These are phyloP conservation scores for Amniataba percoides DNA, from an alignment of 2,797 vertebrate species.

Conservation along the genomic window DNA sequence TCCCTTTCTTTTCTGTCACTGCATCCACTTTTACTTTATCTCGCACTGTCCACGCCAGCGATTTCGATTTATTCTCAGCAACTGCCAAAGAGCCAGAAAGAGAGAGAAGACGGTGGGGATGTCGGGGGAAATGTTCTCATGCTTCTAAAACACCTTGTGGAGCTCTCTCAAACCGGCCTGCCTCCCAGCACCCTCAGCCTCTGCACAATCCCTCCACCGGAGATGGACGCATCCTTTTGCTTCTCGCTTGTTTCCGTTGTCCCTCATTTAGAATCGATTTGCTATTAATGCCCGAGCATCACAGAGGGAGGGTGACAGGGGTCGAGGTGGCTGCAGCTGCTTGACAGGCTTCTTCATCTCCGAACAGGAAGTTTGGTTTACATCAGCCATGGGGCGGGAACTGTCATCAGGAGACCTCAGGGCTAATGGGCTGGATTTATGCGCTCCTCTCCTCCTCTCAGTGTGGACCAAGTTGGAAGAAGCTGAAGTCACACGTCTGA, in stretches of 20 bases:
- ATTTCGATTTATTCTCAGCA: slow-evolving; percentile 24
- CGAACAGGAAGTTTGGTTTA: slow-evolving; percentile 84
- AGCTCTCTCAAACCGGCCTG: slow-evolving; percentile 19
- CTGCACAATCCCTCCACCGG: slow-evolving; percentile 54
- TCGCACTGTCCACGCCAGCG: not conserved
- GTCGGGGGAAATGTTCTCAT: slow-evolving; percentile 38
- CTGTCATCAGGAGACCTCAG: slow-evolving; percentile 73
- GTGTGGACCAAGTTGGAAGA: slow-evolving; percentile 47
- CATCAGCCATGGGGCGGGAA: slow-evolving; percentile 82
- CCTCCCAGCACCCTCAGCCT: slow-evolving; percentile 31
- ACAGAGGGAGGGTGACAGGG: slow-evolving; percentile 73
- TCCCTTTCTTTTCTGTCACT: not conserved
- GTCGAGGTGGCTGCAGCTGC: slow-evolving; percentile 67
- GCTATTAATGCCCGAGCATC: slow-evolving; percentile 80
- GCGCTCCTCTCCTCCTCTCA: slow-evolving; percentile 71
- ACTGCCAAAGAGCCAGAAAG: slow-evolving; percentile 27
- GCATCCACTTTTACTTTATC: not conserved
- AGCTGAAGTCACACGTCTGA: slow-evolving; percentile 52
- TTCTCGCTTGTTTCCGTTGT: slow-evolving; percentile 68
- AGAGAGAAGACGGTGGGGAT: slow-evolving; percentile 9
- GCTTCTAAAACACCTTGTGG: slow-evolving; percentile 28
- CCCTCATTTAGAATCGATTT: slow-evolving; percentile 82
- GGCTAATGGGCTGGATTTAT: slow-evolving; percentile 83
- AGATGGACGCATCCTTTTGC: slow-evolving; percentile 68
- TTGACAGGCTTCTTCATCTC: slow-evolving; percentile 87